Percentiles rank a stretch among this genome's conserved stretches.
Conservation (phyloP, 2,797 vertebrate species). For the Squalus acanthias region DNA sequence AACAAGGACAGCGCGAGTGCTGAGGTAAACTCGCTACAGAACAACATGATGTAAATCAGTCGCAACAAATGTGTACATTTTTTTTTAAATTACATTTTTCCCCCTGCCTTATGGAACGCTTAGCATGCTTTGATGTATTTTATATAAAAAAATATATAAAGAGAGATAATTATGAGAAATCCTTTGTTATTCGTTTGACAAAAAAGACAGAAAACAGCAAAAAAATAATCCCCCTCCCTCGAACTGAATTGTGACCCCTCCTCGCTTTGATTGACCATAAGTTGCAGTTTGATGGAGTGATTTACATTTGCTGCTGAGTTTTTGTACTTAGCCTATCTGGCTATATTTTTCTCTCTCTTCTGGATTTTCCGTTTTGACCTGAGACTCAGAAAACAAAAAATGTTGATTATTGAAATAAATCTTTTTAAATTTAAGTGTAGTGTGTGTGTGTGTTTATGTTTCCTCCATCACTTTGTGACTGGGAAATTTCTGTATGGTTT, state of each 20-base stretch:
- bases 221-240: conserved; percentile 52
- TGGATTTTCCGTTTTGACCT: conserved; percentile 78
- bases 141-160: conserved; percentile 68
- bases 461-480: background rate
- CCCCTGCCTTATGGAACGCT: conserved; percentile 60
- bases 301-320: conserved; percentile 78
- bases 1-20: conserved; percentile 74
- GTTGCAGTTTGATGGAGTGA: conserved; percentile 77
- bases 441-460: background rate
- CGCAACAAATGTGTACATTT: conserved; percentile 41
- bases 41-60: conserved; percentile 81
- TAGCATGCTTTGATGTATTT: conserved; percentile 94
- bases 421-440: conserved; percentile 73
- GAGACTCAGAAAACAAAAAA: conserved; percentile 63
- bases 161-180: conserved; percentile 59
- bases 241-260: background rate
- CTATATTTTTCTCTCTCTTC: conserved; percentile 82
- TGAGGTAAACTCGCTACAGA: conserved; percentile 90
- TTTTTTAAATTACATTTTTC: conserved; percentile 50
- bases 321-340: conserved; percentile 65
- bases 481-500: background rate
- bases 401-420: conserved; percentile 87
- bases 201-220: conserved; percentile 61
- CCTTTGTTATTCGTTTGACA: conserved; percentile 76
- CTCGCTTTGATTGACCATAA: conserved; percentile 69